Evolutionary conservation across 1,140 invertebrate genomes (phyloP).

Genomic region (Drosophila orosa): DNA sequence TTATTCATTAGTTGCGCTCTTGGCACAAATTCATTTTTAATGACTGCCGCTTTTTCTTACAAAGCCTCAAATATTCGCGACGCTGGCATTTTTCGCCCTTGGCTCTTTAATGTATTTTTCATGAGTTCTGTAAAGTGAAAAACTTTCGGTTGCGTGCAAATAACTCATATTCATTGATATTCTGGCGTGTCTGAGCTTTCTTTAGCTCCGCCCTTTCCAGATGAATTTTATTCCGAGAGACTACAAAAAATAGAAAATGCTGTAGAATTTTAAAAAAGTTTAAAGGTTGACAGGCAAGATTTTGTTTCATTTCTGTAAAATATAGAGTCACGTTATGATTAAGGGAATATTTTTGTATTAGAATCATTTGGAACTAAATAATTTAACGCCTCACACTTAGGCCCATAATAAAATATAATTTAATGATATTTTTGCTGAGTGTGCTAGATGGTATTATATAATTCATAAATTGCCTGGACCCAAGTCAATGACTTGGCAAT

Average conservation of each 20-base stretch:
- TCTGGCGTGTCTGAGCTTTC: slow-evolving; percentile 42
- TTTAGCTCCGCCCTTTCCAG: slow-evolving; percentile 11
- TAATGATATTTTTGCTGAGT: slow-evolving; percentile 5
- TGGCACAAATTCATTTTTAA: slow-evolving; percentile 80
- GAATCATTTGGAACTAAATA: neutral
- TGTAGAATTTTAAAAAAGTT: neutral
- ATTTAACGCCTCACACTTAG: neutral
- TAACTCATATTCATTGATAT: slow-evolving; percentile 82
- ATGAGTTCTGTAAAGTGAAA: slow-evolving; percentile 77
- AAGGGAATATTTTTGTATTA: neutral
- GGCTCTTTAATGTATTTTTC: slow-evolving; percentile 80
- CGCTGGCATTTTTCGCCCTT: slow-evolving; percentile 14
- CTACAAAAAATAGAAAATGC: neutral
- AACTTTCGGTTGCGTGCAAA: slow-evolving; percentile 73
- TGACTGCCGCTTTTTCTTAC: slow-evolving; percentile 59
- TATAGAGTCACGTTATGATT: neutral
- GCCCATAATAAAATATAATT: neutral
- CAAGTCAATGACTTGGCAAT: slow-evolving; percentile 75
- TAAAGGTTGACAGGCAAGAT: neutral
- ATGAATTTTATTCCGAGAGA: slow-evolving; percentile 21
- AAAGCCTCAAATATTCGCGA: neutral
- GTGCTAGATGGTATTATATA: slow-evolving; percentile 49
- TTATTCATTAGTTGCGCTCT: slow-evolving; percentile 80
- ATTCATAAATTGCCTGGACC: slow-evolving; percentile 66
- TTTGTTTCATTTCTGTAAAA: neutral